Base-by-base conservation (phyloP, 53 echinoderm and acorn worm species). In the Echinometra lucunter region DNA sequence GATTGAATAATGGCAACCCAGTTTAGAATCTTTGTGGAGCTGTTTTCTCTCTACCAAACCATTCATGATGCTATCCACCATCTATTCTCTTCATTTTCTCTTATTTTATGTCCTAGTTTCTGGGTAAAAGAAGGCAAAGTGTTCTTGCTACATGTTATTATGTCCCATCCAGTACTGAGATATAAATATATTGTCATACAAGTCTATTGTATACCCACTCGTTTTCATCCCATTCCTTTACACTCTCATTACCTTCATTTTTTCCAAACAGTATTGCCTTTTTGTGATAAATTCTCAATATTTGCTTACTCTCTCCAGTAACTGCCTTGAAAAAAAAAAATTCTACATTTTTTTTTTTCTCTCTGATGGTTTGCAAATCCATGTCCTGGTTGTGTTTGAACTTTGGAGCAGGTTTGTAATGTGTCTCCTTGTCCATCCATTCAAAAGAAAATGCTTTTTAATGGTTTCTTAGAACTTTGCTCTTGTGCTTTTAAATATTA, bases 1-100 rank as follows among this genome's bases (percentile, higher is more conserved):
- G 55, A 88, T 53, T 88, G 56, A 37, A 88, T 82, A 88, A 88
- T 28, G 56, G 88, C 56, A 88, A 88, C 88, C 88, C 21, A 88
- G 49, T 88, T 88, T 88, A 56, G 19, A 4, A 78, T 78, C 78
- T 78, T 4, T 40, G 42, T 78, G 5, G 17, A 23, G 18, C 42
- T 78, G 19, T 40, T 40, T 78, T 78, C 42, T 40, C 38, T 78
- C 38, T 21, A 19, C 19, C 23, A 78, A 40, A 15, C 38, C 16
- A 34, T 78, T 78, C 19, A 78, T 18, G 38, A 78, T 40, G 30
- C 69, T 12, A 1, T 69, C 28, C 69, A 28, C 7, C 69, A 69
- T 9, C 30, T 21, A 30, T 69, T 28, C 69, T 67, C 67, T 67
- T 67, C 67, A 67, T 67, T 12, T 32, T 67, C 67, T 34, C 69